phyloP scores from a whole-genome alignment of 2,113 vertebrate species.

The Dicerorhinus sumatrensis region DNA sequence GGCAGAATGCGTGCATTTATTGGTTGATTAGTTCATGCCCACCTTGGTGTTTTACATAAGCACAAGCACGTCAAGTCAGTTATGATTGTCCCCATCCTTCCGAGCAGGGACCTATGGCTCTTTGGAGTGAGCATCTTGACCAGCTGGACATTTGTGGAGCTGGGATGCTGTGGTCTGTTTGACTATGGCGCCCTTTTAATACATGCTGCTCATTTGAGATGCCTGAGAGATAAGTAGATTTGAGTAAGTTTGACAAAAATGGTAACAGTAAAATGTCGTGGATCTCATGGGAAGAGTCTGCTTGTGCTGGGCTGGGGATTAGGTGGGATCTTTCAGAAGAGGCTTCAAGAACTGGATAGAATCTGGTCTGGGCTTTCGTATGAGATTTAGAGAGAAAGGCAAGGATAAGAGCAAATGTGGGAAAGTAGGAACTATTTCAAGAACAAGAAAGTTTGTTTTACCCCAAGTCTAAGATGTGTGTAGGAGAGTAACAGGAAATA shows the following conservation, averaged over 20 bases:
- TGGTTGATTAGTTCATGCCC: background rate
- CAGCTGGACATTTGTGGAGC: background rate
- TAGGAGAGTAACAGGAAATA: background rate
- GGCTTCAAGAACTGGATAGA: slow-evolving; percentile 2
- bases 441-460: slow-evolving; percentile 4
- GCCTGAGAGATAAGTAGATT: background rate
- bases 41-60: background rate
- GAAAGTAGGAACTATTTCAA: slow-evolving; percentile 14
- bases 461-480: background rate
- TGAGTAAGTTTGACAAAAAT: background rate
- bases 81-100: background rate
- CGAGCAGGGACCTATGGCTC: background rate
- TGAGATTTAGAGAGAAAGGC: background rate
- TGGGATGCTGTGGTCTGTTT: background rate
- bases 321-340: background rate
- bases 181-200: background rate
- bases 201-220: background rate
- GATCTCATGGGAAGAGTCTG: background rate
- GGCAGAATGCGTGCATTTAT: background rate
- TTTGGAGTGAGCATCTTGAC: background rate
- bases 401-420: background rate
- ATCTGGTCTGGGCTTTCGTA: background rate
- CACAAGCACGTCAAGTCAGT: background rate
- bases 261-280: background rate
- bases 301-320: background rate